Evolutionary conservation across 2,797 vertebrate genomes (phyloP).

Genomic region (Malacoraja senta): DNA sequence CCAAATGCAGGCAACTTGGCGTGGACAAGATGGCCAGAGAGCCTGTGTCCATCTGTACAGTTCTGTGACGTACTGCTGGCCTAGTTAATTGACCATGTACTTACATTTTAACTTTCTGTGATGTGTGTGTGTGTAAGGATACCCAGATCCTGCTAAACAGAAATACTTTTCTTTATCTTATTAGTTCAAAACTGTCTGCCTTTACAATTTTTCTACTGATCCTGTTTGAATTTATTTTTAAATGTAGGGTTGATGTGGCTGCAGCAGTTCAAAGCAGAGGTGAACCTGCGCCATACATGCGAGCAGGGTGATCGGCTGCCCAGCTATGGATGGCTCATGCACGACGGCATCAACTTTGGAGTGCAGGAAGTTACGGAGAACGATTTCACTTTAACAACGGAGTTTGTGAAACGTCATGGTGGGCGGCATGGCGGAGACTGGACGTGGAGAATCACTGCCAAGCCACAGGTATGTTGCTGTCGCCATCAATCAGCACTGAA

Average conservation of each 20-base stretch:
- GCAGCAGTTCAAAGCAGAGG: conserved; percentile 67
- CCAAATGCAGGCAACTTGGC: too few species aligned
- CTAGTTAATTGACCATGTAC: too few species aligned
- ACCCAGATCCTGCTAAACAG: too few species aligned
- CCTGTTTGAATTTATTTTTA: background rate
- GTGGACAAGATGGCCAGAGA: too few species aligned
- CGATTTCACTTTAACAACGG: conserved; percentile 70
- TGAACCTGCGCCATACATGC: conserved; percentile 77
- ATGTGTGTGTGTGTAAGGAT: too few species aligned
- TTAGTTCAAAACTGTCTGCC: too few species aligned
- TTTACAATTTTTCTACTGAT: background rate
- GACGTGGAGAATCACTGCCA: conserved; percentile 85
- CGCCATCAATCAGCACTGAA: background rate
- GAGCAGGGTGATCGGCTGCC: conserved; percentile 76
- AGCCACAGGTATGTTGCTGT: conserved; percentile 63
- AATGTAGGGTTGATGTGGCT: conserved; percentile 87
- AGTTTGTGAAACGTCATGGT: conserved; percentile 80
- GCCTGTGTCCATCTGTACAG: too few species aligned
- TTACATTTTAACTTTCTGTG: too few species aligned
- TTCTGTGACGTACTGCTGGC: too few species aligned
- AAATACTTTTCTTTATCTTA: too few species aligned
- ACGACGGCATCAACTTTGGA: conserved; percentile 83
- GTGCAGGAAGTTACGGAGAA: conserved; percentile 77
- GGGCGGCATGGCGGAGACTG: conserved; percentile 87
- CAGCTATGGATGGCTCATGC: conserved; percentile 82